A percentile compares a stretch with the other conserved stretches of the same genome.
phyloP scores from a whole-genome alignment of 2,113 vertebrate genomes.

The Sylvia atricapilla region DNA sequence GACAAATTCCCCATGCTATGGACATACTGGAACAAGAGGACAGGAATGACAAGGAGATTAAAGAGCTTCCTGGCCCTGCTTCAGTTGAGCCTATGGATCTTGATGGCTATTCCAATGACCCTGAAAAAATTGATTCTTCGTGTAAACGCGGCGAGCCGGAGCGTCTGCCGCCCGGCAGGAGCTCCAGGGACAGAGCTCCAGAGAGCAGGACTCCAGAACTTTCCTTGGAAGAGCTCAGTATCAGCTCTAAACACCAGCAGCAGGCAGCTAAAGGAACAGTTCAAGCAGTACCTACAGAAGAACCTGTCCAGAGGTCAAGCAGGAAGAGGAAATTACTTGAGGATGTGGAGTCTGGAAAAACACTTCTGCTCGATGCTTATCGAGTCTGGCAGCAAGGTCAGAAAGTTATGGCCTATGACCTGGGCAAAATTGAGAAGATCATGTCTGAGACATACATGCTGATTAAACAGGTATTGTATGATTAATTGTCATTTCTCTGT shows the following conservation, averaged over 20 bases:
- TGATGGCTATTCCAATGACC: slow-evolving; percentile 71
- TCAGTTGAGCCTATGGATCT: slow-evolving; percentile 88
- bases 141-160: slow-evolving; percentile 52
- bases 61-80: slow-evolving; percentile 66
- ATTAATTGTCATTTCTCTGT: neutral
- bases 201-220: slow-evolving; percentile 85
- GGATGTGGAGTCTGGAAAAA: slow-evolving; percentile 87
- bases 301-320: slow-evolving; percentile 74
- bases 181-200: slow-evolving; percentile 68
- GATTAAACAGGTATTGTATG: slow-evolving; percentile 85
- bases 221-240: slow-evolving; percentile 94
- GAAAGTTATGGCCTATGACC: slow-evolving; percentile 92
- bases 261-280: slow-evolving; percentile 50
- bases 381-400: slow-evolving; percentile 98
- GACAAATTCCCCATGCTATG: slow-evolving; percentile 63
- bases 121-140: slow-evolving; percentile 57
- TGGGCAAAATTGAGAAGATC: slow-evolving; percentile 93
- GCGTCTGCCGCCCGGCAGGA: slow-evolving; percentile 27
- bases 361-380: slow-evolving; percentile 91
- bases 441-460: slow-evolving; percentile 99
- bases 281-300: slow-evolving; percentile 47
- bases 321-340: slow-evolving; percentile 88
- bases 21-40: slow-evolving; percentile 70
- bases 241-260: slow-evolving; percentile 81
- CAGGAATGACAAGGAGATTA: slow-evolving; percentile 64